Conservation (phyloP, 92 coral and sea anemone species). For the Epizoanthus rinbou region DNA sequence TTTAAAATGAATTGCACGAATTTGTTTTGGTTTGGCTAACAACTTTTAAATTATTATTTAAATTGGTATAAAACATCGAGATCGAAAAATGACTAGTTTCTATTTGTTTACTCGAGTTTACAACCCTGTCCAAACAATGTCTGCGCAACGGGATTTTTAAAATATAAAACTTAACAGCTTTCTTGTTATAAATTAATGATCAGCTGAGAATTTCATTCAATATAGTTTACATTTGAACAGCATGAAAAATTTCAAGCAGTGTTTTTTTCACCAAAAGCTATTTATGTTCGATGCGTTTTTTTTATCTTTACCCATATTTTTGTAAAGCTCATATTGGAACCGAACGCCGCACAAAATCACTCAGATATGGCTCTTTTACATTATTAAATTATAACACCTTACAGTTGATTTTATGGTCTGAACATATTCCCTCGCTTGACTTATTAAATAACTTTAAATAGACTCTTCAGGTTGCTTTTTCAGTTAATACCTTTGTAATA, state of each 20-base stretch:
- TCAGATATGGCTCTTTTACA: no score
- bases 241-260: not conserved
- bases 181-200: constrained; percentile 28
- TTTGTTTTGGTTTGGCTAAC: constrained; percentile 17
- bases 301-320: no score
- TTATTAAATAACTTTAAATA: no score
- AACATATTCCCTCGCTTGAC: no score
- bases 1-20: constrained; percentile 2
- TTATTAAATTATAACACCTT: no score
- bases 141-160: constrained; percentile 5
- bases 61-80: not conserved
- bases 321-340: no score
- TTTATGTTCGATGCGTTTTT: no score
- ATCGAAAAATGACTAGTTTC: constrained; percentile 29
- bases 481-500: no score
- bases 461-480: no score
- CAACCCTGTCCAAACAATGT: constrained; percentile 25
- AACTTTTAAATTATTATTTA: constrained; percentile 25
- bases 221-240: not conserved
- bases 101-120: constrained; percentile 8
- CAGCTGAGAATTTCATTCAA: constrained; percentile 6
- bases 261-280: not conserved
- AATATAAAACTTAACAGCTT: constrained; percentile 22
- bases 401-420: no score
- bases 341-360: no score